phyloP scores from a whole-genome alignment of 2,888 invertebrate species.

The Lasius fuliginosus region DNA sequence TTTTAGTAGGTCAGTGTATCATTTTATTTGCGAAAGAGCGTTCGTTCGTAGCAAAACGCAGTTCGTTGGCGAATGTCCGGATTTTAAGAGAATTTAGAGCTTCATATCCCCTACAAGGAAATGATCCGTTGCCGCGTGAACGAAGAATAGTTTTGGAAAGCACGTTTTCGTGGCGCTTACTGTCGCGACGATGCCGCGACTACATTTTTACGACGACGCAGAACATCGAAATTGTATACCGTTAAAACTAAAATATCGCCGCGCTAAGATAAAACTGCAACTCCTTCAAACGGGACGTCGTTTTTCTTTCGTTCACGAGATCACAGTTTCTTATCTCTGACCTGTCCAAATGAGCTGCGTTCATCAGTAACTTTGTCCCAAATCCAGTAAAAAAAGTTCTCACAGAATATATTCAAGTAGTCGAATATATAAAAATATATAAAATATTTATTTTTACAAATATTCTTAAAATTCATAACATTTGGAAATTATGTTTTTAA shows the following conservation, averaged over 20 bases:
- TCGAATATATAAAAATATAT: neutral
- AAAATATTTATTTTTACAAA: neutral
- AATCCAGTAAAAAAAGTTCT: neutral
- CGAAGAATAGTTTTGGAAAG: constrained; percentile 49
- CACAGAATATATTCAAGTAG: neutral
- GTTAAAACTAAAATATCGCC: constrained; percentile 44
- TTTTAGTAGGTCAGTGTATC: constrained; percentile 53
- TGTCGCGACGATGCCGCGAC: constrained; percentile 23
- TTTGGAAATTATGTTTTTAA: neutral
- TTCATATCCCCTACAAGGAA: constrained; percentile 28
- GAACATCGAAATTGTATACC: constrained; percentile 43
- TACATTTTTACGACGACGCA: constrained; percentile 33
- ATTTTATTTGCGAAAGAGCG: constrained; percentile 51
- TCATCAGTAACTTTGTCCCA: constrained; percentile 10
- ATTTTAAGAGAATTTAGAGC: constrained; percentile 53
- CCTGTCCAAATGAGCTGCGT: constrained; percentile 9
- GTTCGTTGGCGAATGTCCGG: constrained; percentile 27
- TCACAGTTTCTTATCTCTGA: neutral
- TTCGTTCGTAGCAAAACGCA: constrained; percentile 35
- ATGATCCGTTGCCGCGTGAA: constrained; percentile 43
- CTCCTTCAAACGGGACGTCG: constrained; percentile 17
- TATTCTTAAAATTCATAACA: neutral
- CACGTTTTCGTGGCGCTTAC: constrained; percentile 39
- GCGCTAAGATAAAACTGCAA: constrained; percentile 27
- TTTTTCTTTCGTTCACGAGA: constrained; percentile 20